Evolutionary conservation across 2,888 invertebrate species (phyloP), one percentile per base, ranked within the genome.

Genomic region (Leucania comma): DNA sequence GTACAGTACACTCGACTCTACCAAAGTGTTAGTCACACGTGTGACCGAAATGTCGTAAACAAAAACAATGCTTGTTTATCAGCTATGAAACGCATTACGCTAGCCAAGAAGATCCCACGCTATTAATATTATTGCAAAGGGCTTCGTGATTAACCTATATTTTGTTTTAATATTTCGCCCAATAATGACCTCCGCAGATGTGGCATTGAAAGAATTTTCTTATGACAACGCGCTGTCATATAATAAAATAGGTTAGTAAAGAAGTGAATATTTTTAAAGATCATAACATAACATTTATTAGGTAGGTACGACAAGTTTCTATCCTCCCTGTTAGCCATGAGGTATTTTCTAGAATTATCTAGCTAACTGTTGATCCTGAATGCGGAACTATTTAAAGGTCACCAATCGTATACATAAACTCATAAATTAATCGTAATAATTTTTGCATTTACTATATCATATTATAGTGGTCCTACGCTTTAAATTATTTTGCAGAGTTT

Each of bases 21-120:
- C 54, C 61, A 62, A 68, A 53, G 53, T 50, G 68, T 77, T 69
- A 68, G 69, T 80, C 69, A 68, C 69, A 71, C 17, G 17, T 75
- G 78, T 61, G 73, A 73, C 71, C 57, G 68, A 68, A 56, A 50
- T 68, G 29, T 75, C 26, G 83, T 85, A 85, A 84, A 85, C 86
- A 84, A 84, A 75, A 85, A 85, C 86, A 84, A 75, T 69, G 59
- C 56, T 81, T 85, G 74, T 84, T 85, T 85, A 76, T 83, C 68
- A 68, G 42, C 54, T 53, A 65, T 57, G 29, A 68, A 69, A 62
- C 59, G 54, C 65, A 68, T 51, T 46, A 59, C 70, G 48, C 38
- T 70, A 72, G 85, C 83, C 83, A 83, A 82, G 68, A 63, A 65
- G 46, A 78, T 50, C 75, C 66, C 62, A 75, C 62, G 50, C 54